Evolutionary conservation across 2,888 invertebrate species (phyloP).

Genomic region (Neoitamus cyanurus): DNA sequence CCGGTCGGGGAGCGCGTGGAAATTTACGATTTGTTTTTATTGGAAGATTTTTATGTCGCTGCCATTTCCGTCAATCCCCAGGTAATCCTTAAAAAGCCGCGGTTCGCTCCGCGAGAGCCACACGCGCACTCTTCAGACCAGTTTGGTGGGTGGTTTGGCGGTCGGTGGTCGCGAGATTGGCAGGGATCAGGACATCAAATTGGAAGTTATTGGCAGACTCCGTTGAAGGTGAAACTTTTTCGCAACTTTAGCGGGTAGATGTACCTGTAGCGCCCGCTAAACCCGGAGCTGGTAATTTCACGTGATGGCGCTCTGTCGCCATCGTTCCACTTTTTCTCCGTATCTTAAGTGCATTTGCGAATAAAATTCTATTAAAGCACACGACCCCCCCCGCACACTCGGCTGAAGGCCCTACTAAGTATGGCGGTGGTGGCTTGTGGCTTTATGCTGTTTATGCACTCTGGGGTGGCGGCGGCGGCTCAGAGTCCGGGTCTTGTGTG

Average conservation of each 20-base stretch:
- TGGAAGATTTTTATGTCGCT: conserved; percentile 46
- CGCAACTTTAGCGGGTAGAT: background rate
- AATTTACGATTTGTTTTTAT: conserved; percentile 51
- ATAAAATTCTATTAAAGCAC: conserved; percentile 51
- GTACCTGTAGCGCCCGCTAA: background rate
- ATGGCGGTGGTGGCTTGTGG: background rate
- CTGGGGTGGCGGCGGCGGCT: background rate
- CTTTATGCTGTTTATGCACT: background rate
- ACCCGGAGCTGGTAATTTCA: background rate
- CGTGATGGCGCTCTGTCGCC: background rate
- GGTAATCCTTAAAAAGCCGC: conserved; percentile 31
- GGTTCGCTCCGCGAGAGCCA: background rate
- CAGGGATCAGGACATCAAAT: conserved; percentile 25
- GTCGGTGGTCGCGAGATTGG: background rate
- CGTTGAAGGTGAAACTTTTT: background rate
- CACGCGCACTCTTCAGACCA: background rate
- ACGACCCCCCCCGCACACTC: background rate
- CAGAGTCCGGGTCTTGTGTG: background rate
- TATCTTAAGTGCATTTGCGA: conserved; percentile 51
- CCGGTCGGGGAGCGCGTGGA: background rate
- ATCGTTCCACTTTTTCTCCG: background rate
- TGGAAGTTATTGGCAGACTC: conserved; percentile 19
- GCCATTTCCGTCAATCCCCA: conserved; percentile 35
- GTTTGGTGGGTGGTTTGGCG: background rate
- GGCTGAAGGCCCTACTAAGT: background rate